phyloP scores from a whole-genome alignment of 2,888 invertebrate species.

The Erebia aethiops region DNA sequence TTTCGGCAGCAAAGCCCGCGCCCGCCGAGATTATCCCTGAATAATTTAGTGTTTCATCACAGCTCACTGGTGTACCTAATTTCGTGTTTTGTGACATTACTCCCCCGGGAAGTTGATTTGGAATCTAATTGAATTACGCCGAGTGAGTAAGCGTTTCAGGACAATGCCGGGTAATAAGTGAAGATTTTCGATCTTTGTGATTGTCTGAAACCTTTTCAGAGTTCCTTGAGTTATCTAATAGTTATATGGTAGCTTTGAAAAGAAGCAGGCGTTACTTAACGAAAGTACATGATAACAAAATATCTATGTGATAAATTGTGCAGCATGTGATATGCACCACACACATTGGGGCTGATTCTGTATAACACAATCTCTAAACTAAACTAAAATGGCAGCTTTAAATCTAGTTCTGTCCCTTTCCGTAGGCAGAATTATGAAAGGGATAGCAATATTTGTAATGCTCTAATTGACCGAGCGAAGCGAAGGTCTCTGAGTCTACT shows the following conservation, averaged over 20 bases:
- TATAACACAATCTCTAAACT: no score
- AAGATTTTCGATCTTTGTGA: neutral
- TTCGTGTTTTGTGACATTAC: slow-evolving; percentile 20
- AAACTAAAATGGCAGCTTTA: no score
- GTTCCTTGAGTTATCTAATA: neutral
- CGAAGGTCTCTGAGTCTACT: no score
- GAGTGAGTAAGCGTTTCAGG: slow-evolving; percentile 3
- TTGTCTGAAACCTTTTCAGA: neutral
- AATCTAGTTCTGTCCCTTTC: no score
- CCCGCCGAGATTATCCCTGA: slow-evolving; percentile 27
- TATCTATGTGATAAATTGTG: no score
- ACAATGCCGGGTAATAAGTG: neutral
- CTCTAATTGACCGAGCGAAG: no score
- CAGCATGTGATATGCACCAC: no score
- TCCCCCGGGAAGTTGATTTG: slow-evolving; percentile 11
- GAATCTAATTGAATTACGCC: slow-evolving; percentile 22
- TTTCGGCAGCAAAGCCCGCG: slow-evolving; percentile 18
- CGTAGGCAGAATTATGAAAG: no score
- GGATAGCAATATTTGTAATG: no score
- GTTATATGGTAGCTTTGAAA: neutral
- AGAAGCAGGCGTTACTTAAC: neutral
- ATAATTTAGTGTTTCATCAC: slow-evolving; percentile 34
- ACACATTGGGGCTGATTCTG: no score
- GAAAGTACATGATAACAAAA: neutral
- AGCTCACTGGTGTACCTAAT: slow-evolving; percentile 27